A percentile compares a stretch with the other conserved stretches of the same genome.
Conservation (phyloP, 2,888 invertebrate species). For the Junonia oenone region DNA sequence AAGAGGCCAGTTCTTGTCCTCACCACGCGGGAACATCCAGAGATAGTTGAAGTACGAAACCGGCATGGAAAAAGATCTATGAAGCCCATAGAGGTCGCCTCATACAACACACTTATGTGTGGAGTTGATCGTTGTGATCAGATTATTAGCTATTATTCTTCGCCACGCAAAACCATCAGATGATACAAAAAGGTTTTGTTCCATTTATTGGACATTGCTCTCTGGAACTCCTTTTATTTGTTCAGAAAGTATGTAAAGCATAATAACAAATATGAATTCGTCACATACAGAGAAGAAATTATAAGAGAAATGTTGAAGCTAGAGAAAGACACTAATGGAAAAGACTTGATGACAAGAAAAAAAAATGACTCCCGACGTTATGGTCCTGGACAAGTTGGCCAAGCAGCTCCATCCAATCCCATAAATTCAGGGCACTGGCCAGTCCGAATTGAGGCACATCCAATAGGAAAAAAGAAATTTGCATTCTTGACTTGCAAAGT, state of each 20-base stretch:
- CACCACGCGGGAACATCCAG: conserved; percentile 36
- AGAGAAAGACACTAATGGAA: conserved; percentile 13
- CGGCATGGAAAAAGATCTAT: conserved; percentile 27
- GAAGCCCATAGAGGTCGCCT: conserved; percentile 24
- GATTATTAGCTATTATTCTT: conserved; percentile 33
- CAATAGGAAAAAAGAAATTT: conserved; percentile 19
- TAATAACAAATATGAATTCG: conserved; percentile 18
- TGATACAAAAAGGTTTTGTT: conserved; percentile 43
- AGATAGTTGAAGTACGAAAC: conserved; percentile 28
- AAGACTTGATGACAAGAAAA: too few species aligned
- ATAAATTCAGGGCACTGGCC: conserved; percentile 22
- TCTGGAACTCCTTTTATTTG: conserved; percentile 36
- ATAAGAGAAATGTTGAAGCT: conserved; percentile 20
- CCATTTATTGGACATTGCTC: conserved; percentile 36
- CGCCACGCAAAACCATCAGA: conserved; percentile 37
- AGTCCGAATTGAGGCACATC: conserved; percentile 20
- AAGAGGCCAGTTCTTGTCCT: conserved; percentile 37
- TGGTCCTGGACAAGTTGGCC: too few species aligned
- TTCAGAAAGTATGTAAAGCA: conserved; percentile 22
- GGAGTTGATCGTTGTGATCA: conserved; percentile 37
- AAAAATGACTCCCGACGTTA: not conserved
- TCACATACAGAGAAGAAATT: conserved; percentile 17
- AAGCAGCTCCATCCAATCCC: not conserved
- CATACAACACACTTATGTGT: conserved; percentile 23
- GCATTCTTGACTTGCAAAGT: conserved; percentile 29